These are phyloP conservation scores for honey bee (Apis mellifera) DNA, from an alignment of 1,140 invertebrate genomes.

Conservation along the genomic window Amel_HAv3.1 CM009936.2:5145001-5145500, in stretches of 20 bases:
- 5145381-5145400: slow-evolving; percentile 12
- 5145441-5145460: slow-evolving; percentile 26
- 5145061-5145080: not conserved
- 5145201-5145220: not conserved
- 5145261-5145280: slow-evolving; percentile 46
- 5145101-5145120: slow-evolving; percentile 11
- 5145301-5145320: slow-evolving; percentile 34
- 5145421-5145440: slow-evolving; percentile 20
- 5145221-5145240: slow-evolving; percentile 21
- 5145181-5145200: not conserved
- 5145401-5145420: not conserved
- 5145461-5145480: slow-evolving; percentile 15
- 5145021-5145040: not conserved
- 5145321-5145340: slow-evolving; percentile 21
- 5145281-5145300: slow-evolving; percentile 35
- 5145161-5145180: not conserved
- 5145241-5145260: slow-evolving; percentile 37
- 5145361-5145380: slow-evolving; percentile 1
- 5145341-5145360: slow-evolving; percentile 29
- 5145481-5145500: slow-evolving; percentile 1
- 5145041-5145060: not conserved
- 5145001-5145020: not conserved
- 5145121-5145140: not conserved
- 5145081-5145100: slow-evolving; percentile 4
- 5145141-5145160: not conserved